Evolutionary conservation across 2,888 invertebrate genomes (phyloP), one percentile per base, ranked within the genome.

Genomic region (Drosophila paramelanica): DNA sequence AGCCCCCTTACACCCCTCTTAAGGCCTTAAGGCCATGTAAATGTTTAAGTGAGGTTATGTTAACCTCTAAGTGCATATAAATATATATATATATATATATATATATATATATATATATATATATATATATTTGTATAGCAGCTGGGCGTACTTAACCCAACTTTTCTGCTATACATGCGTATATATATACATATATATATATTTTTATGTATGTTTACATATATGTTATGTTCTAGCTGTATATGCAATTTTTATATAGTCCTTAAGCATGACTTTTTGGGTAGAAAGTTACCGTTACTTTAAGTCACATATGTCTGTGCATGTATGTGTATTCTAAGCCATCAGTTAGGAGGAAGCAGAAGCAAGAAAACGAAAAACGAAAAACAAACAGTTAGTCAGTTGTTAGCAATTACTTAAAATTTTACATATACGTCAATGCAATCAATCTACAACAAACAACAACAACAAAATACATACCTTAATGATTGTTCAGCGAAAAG

Each of bases 21-120:
- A 33, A 46, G 39, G 39, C 38, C 23, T 17, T 58, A 67, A 77
- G 59, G 55, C 56, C 49, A 20, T 79, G 83, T 67, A 72, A 66
- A 77, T 69, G 67, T 69, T 67, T 62, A 64, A 76, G 81, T 67
- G 81, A 78, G 87, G 89, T 88, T 84, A 84, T 81, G 89, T 88
- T 86, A 84, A 84, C 56, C 89, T 67, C 64, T 25, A 41, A 14
- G 43, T 45, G 57, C 61, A 61, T 36, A 36, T 13, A 36, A 13
- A 36, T 36, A 36, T 13, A 36, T 13, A 36, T 13, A 13, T 36
- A 13, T 33, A 33, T 70, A 56, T 31, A 31, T 10, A 61, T 33
- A 31, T 31, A 8, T 31, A 61, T 36, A 36, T 13, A 36, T 4
- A 36, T 36, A 36, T 13, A 36, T 13, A 36, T 13, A 13, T 36